Conservation (phyloP, 1,140 invertebrate species). For the Drosophila suzukii region DNA sequence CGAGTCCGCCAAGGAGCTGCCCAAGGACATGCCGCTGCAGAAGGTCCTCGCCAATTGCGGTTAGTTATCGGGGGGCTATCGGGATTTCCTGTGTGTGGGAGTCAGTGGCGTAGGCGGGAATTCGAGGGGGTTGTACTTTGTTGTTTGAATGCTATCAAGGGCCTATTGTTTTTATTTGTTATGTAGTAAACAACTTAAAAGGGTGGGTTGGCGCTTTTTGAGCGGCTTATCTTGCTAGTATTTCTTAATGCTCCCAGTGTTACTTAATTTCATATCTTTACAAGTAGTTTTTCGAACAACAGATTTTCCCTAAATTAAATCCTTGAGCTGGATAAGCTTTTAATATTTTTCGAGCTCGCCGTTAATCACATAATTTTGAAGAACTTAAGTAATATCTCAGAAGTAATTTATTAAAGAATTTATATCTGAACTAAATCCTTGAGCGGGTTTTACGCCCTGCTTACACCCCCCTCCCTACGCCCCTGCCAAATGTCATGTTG, state of each 20-base stretch:
- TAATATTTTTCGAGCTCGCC: too few relatives aligned
- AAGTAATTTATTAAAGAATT: too few relatives aligned
- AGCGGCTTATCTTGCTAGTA: too few relatives aligned
- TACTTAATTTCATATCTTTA: too few relatives aligned
- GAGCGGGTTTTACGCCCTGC: background rate
- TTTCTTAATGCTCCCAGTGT: too few relatives aligned
- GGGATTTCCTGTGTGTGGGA: constrained; percentile 1
- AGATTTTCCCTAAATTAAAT: too few relatives aligned
- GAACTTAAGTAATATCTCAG: too few relatives aligned
- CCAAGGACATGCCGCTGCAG: constrained; percentile 86
- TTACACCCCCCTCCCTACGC: background rate
- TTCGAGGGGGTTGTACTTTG: background rate
- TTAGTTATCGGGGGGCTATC: constrained; percentile 72
- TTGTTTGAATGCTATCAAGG: background rate
- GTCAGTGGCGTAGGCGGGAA: background rate
- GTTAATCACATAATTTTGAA: too few relatives aligned
- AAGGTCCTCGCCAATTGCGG: constrained; percentile 87
- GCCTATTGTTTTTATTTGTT: background rate
- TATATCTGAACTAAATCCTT: too few relatives aligned
- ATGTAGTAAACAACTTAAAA: too few relatives aligned
- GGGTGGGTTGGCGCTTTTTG: too few relatives aligned
- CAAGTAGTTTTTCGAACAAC: too few relatives aligned
- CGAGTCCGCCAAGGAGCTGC: constrained; percentile 86
- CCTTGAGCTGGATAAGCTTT: background rate
- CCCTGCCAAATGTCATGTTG: background rate